Base-by-base conservation (phyloP, 2,113 vertebrate species). In the Trochalopteron elliotii region DNA sequence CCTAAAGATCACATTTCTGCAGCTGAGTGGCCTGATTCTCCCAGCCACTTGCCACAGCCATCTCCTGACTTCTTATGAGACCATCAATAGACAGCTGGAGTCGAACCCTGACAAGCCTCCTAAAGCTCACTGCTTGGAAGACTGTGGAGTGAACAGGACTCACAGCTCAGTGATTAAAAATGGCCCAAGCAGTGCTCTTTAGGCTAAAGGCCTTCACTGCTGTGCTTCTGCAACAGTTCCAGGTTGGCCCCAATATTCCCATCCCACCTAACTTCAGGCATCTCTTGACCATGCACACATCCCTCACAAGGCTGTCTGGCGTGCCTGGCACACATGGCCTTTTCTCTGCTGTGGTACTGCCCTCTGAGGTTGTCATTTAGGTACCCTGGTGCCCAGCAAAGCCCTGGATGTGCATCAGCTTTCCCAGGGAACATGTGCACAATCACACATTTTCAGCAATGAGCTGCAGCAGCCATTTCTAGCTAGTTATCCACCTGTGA, bases 261-360 rank as follows among this genome's bases (percentile, higher is more conserved):
- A 71, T 11, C 23, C 40, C 16, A 22, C 13, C 13, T 11, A 24
- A 22, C 31, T 39, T n/a, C 2, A 11, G 27, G 45, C 35, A 45
- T 55, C 3, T 2, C 63, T 70, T 24, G 50, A 28, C 61, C 31
- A 12, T 6, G 31, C 2, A 3, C 31, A 49, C 40, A 30, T 11
- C 24, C 37, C 42, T 47, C 64, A n/a, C 28, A 18, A n/a, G 17
- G 40, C 21, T 67, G 11, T 10, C 56, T 2, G 10, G 9, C 6
- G 8, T 4, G 27, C 16, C 39, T 0, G 0, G n/a, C 17, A 22
- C 14, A 27, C 0, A 7, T 1, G 3, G n/a, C 14, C n/a, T 74
- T 59, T 68, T n/a, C 14, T 63, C 11, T 37, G 57, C 37, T 21
- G 1, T 7, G 11, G 27, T 64, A 31, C 49, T 87, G 42, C 60